phyloP scores from a whole-genome alignment of 2,113 vertebrate species.

The Ceyx melanurus region DNA sequence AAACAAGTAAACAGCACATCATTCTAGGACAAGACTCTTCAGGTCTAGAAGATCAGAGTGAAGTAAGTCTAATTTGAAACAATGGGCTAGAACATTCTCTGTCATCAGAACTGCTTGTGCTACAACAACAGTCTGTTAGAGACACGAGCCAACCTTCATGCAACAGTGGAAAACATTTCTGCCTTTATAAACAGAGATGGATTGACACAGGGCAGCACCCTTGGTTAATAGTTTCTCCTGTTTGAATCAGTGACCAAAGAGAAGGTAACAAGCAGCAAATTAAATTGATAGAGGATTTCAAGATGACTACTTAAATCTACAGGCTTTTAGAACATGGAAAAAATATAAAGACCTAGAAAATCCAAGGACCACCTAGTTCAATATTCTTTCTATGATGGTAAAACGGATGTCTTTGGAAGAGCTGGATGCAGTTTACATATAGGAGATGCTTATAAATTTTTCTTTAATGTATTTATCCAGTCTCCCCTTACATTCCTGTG shows the following conservation, averaged over 20 bases:
- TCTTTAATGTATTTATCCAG: background rate
- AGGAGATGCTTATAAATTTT: background rate
- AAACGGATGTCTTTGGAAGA: background rate
- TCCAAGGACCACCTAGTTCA: background rate
- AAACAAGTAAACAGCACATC: background rate
- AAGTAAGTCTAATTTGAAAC: background rate
- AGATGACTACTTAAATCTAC: background rate
- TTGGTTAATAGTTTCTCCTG: background rate
- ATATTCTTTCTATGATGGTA: background rate
- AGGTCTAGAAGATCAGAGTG: background rate
- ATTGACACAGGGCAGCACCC: background rate
- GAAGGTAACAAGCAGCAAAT: background rate
- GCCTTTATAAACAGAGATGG: background rate
- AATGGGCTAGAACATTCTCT: background rate
- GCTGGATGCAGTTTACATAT: background rate
- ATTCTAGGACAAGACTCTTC: background rate
- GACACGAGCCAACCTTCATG: background rate
- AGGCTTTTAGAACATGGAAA: background rate
- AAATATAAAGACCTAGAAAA: background rate
- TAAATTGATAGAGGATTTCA: background rate
- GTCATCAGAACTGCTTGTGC: background rate
- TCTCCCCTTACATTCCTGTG: background rate
- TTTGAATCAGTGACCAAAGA: background rate
- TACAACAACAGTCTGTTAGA: background rate
- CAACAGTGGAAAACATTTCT: background rate